Evolutionary conservation across 2,888 invertebrate species (phyloP).

Genomic region (Pachycephus smyrnensis): DNA sequence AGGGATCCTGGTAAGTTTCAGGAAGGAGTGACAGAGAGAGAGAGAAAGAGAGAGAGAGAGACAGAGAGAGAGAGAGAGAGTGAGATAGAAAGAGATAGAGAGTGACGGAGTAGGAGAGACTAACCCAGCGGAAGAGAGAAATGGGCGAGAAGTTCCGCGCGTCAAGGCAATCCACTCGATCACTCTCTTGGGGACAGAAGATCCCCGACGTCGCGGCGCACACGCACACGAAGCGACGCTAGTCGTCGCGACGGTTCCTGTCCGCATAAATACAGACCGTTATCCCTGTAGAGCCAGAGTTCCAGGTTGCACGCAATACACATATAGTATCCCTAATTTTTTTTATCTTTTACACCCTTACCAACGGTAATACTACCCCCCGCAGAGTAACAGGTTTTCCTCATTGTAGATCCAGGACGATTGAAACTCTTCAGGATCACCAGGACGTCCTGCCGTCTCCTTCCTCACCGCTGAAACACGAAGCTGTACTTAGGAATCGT

Average conservation of each 20-base stretch:
- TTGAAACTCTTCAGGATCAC: neutral
- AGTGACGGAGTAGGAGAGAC: constrained; percentile 7
- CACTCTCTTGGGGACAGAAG: constrained; percentile 33
- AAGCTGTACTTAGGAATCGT: neutral
- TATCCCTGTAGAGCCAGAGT: neutral
- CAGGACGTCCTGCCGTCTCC: neutral
- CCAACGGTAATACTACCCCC: neutral
- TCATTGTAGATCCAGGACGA: neutral
- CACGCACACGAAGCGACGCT: neutral
- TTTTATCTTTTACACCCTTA: neutral
- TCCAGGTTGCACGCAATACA: neutral
- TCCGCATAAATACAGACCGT: neutral
- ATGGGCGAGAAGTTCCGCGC: constrained; percentile 16
- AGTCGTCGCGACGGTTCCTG: neutral
- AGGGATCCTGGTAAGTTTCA: neutral
- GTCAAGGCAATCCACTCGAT: constrained; percentile 36
- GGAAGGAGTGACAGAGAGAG: constrained; percentile 18
- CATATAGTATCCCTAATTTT: neutral
- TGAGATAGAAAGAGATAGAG: constrained; percentile 12
- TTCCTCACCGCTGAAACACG: neutral
- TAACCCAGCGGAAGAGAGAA: neutral
- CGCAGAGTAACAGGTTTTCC: neutral
- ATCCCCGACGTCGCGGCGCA: constrained; percentile 4
- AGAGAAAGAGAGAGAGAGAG: constrained; percentile 16
- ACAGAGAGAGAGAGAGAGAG: constrained; percentile 14